Conservation (phyloP, 1,140 invertebrate species). For the Episyrphus balteatus region DNA sequence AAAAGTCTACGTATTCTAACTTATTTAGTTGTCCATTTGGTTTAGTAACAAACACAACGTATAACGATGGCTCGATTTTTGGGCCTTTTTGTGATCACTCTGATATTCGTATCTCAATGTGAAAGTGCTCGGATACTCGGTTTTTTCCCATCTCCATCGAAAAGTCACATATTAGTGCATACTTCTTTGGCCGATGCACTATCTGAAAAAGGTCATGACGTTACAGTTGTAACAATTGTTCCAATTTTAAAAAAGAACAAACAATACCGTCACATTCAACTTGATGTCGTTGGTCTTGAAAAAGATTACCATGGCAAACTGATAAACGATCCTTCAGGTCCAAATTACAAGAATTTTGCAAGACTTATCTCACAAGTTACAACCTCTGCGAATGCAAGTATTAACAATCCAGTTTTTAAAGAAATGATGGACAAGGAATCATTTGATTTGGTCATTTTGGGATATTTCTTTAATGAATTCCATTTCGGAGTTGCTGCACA, state of each 20-base stretch:
- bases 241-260: constrained; percentile 5
- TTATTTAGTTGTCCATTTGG: no score
- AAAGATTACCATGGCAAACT: no score
- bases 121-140: constrained; percentile 16
- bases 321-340: no score
- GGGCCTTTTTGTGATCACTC: no score
- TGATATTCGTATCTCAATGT: no score
- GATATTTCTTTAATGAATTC: constrained; percentile 26
- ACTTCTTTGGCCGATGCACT: constrained; percentile 15
- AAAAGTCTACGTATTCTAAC: no score
- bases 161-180: constrained; percentile 22
- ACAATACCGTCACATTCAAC: no score
- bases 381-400: neutral
- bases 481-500: constrained; percentile 23
- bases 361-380: no score
- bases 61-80: no score
- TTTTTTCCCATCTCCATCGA: constrained; percentile 23
- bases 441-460: constrained; percentile 28
- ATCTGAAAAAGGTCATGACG: constrained; percentile 18
- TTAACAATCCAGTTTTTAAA: constrained; percentile 11
- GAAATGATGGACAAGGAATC: constrained; percentile 8
- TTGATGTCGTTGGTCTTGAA: no score
- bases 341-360: no score
- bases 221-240: constrained; percentile 21
- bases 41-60: no score